Conservation (phyloP, 2,888 invertebrate genomes). For the Dioctria rufipes region DNA sequence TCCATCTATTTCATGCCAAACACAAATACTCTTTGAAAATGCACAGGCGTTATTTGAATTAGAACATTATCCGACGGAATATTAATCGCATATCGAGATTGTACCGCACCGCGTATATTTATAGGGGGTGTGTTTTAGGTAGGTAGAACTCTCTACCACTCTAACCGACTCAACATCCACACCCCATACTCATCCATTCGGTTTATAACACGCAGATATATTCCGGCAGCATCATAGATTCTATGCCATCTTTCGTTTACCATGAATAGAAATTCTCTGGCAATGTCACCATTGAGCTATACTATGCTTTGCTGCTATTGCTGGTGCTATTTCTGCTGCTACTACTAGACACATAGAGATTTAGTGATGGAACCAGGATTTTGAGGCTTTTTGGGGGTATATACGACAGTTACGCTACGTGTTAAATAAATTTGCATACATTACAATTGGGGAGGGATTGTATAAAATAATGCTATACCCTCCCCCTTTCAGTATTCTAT, state of each 20-base stretch:
- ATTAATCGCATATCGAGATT: slow-evolving; percentile 59
- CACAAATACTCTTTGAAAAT: slow-evolving; percentile 55
- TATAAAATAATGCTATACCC: slow-evolving; percentile 22
- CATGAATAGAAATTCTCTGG: background rate
- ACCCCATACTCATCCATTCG: background rate
- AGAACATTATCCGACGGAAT: slow-evolving; percentile 58
- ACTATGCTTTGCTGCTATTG: too few relatives aligned
- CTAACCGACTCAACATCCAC: background rate
- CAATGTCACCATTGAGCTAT: background rate
- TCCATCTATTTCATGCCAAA: slow-evolving; percentile 42
- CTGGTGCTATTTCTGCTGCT: too few relatives aligned
- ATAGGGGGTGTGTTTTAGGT: background rate
- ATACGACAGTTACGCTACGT: slow-evolving; percentile 55
- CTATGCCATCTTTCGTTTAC: slow-evolving; percentile 26
- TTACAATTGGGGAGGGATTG: slow-evolving; percentile 38
- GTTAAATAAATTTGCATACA: slow-evolving; percentile 59
- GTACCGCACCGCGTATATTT: slow-evolving; percentile 37
- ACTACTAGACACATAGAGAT: background rate
- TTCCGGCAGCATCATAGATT: too few relatives aligned
- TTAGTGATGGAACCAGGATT: slow-evolving; percentile 45
- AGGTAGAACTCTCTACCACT: background rate
- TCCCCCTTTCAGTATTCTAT: background rate
- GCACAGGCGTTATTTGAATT: slow-evolving; percentile 57
- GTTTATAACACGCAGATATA: too few relatives aligned
- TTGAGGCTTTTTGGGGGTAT: slow-evolving; percentile 55